Base-by-base conservation (phyloP, 2,888 invertebrate genomes). In the Helicoverpa assulta region DNA sequence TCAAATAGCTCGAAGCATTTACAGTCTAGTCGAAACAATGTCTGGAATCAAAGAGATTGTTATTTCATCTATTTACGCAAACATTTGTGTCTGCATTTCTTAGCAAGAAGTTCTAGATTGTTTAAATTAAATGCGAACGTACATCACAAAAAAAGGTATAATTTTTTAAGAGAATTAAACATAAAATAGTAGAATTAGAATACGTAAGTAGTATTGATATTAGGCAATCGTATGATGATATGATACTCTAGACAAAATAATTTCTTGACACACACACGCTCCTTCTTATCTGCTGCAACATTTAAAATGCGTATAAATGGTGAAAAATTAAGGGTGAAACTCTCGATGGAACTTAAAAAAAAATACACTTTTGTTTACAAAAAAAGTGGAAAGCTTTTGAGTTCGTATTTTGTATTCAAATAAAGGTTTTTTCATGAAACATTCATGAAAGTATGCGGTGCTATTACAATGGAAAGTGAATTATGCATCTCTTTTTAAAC, bases 341-440 rank as follows among this genome's bases (percentile, higher is more conserved):
- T 29, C 59, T 4, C 54, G 16, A n/a, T 26, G 14, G 52, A 26
- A 53, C 12, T 26, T 33, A 5, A 29, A 19, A 59, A 56, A 37
- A 61, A 55, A 61, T 10, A 62, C 19, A n/a, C 8, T 50, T 43
- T 56, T n/a, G 18, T 37, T 52, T 54, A 16, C 52, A 43, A 62
- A 67, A 76, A 73, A 63, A 47, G 47, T 33, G 53, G 16, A 67
- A 59, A 79, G 58, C 65, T 75, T 66, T 66, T 12, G 47, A 33
- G 19, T 56, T 65, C 12, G 52, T 63, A 50, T 71, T 71, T 64
- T 53, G 51, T 63, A 66, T 77, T 66, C 59, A 73, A 77, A 73
- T 76, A 66, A 57, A 78, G 50, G 56, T 37, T 51, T 73, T 65
- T 80, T 52, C 67, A 81, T 78, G 67, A 67, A 73, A 73, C 43